Base-by-base conservation (phyloP, 2,113 vertebrate genomes). In the Rhea americana region DNA sequence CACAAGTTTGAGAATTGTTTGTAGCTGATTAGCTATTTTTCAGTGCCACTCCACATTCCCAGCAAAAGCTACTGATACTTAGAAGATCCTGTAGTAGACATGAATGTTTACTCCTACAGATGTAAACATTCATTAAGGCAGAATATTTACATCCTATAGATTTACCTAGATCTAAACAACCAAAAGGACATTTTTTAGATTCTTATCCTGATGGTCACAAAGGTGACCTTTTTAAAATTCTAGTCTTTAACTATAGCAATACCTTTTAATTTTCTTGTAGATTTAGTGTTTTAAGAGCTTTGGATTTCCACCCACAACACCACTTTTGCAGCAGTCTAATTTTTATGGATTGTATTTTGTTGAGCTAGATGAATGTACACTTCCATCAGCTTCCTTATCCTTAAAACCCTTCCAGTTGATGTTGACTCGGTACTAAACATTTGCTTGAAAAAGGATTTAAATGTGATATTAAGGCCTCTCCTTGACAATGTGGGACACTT, bases 331-430 rank as follows among this genome's bases (percentile, higher is more conserved):
- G 93, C 89, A 79, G 67, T 82, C 87, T 93, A 91, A 15, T 76
- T 85, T 61, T 43, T 67, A 50, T 3, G 16, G 80, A 74, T 89
- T 86, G 30, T 55, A 1, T 80, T 93, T 92, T 41, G 1, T 66
- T 82, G 85, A 83, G 73, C 74, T 86, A 85, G 50, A 58, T 89
- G 85, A 89, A 26, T 11, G 35, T 73, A 7, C 30, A 76, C 20
- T 62, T 87, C 93, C 92, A 95, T 92, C 89, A 95, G 94, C 79
- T 87, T 39, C 91, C 50, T 73, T 85, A 75, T 79, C 89, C 92
- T 58, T 66, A 85, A 5, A 89, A 92, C 32, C 48, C 77, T 18
- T 1, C 55, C 67, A 10, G 68, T 65, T 13, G 43, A 14, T 45
- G 56, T 73, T 14, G 43, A 13, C 55, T 80, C 66, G 47, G 70